phyloP scores from a whole-genome alignment of 2,113 vertebrate species.

The Hippocampus comes region DNA sequence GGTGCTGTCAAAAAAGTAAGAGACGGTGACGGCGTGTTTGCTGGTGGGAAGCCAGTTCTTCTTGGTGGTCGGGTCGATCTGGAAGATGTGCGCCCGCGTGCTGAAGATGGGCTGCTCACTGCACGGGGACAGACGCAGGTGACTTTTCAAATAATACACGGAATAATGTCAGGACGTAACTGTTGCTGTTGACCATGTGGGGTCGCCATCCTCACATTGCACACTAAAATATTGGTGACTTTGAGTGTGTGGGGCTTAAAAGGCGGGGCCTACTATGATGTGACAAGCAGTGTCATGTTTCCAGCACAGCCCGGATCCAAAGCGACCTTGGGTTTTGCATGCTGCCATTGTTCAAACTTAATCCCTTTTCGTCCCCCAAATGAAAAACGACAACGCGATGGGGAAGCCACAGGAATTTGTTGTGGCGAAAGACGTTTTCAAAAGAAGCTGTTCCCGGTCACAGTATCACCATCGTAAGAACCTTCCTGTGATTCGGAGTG shows the following conservation, averaged over 20 bases:
- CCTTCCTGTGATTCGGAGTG: background rate
- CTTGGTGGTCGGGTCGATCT: slow-evolving; percentile 97
- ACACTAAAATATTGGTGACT: too few relatives aligned
- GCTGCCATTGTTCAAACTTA: slow-evolving; percentile 44
- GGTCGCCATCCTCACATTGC: too few relatives aligned
- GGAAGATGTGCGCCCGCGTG: slow-evolving; percentile 96
- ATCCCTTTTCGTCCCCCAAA: slow-evolving; percentile 52
- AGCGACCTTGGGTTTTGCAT: slow-evolving; percentile 6
- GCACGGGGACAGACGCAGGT: background rate
- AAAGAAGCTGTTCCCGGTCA: background rate
- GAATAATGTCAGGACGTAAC: too few relatives aligned
- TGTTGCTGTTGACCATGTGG: too few relatives aligned
- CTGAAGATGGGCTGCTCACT: slow-evolving; percentile 99
- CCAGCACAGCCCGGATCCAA: slow-evolving; percentile 29
- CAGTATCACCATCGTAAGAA: background rate
- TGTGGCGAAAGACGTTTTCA: background rate
- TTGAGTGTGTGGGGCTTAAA: too few relatives aligned
- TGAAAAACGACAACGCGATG: slow-evolving; percentile 18
- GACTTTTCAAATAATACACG: background rate
- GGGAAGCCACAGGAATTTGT: background rate
- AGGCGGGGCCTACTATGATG: background rate
- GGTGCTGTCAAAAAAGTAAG: slow-evolving; percentile 97
- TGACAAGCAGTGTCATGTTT: background rate
- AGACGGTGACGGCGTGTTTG: slow-evolving; percentile 94
- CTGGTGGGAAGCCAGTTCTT: slow-evolving; percentile 98